Base-by-base conservation (phyloP, 2,113 vertebrate genomes). In the Oryzias celebensis region DNA sequence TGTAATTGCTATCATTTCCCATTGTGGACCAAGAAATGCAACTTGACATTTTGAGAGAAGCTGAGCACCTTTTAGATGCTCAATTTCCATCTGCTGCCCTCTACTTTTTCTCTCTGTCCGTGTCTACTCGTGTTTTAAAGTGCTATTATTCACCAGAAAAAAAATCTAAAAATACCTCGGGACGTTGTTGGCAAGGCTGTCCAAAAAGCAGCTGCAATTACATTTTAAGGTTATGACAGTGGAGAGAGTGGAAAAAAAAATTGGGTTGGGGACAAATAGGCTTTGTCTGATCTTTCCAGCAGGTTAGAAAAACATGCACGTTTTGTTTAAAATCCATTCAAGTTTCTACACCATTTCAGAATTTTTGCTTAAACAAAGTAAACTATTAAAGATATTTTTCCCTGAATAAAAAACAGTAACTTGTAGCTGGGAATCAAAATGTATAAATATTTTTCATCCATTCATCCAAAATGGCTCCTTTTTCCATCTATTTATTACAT, bases 11-110 rank as follows among this genome's bases (percentile, higher is more conserved):
- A n/a, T 78, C 69, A 75, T 83, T 76, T 74, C 58, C 41, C 41
- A 12, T 18, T 22, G 8, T 68, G 64, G 61, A 51, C 63, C 7
- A 26, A 54, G 62, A 75, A 84, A 78, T 77, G 75, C 46, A 56
- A 57, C 70, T 78, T 81, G 83, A 85, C 73, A 84, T 82, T 80
- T 67, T 52, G 43, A 68, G 71, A 70, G 22, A 49, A 64, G 52
- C 61, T 59, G 23, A 65, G 58, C 71, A 73, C 46, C 48, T 68
- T 83, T 77, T 50, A 69, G 72, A 75, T 55, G 63, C 46, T 44
- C 7, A 1, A 46, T 78, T 77, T 65, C 52, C 41, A 61, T 71
- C 68, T 75, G 51, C 50, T 60, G 58, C 55, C 41, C 65, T 72
- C 57, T 75, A 67, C 50, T 65, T 65, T 70, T 65, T 59, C 51